Conservation (phyloP, 2,888 invertebrate genomes). For the Trichopria drosophilae region DNA sequence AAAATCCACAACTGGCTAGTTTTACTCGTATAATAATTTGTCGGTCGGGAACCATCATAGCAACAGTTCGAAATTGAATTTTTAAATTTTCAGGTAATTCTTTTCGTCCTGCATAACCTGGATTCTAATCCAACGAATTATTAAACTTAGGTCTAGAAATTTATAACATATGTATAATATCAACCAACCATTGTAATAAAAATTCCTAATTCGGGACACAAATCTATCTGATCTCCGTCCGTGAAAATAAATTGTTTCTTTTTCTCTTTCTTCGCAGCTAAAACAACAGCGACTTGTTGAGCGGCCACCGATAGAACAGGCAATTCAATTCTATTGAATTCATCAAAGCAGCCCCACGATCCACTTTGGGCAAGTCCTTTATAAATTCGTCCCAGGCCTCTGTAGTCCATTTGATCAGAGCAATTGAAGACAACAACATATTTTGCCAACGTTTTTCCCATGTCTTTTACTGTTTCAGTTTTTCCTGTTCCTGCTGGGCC, state of each 20-base stretch:
- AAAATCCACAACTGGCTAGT: slow-evolving; percentile 91
- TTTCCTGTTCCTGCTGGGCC: slow-evolving; percentile 98
- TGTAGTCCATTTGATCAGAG: slow-evolving; percentile 98
- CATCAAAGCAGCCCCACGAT: slow-evolving; percentile 97
- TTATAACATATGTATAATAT: neutral
- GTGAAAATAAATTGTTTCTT: slow-evolving; percentile 89
- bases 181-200: slow-evolving; percentile 89
- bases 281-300: slow-evolving; percentile 92
- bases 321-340: slow-evolving; percentile 93
- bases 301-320: slow-evolving; percentile 95
- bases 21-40: slow-evolving; percentile 97
- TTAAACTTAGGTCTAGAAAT: no score
- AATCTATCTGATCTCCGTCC: slow-evolving; percentile 88
- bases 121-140: slow-evolving; percentile 76
- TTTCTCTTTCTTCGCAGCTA: slow-evolving; percentile 91
- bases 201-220: slow-evolving; percentile 95
- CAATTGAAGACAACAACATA: slow-evolving; percentile 97
- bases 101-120: slow-evolving; percentile 94
- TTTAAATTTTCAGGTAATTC: slow-evolving; percentile 96
- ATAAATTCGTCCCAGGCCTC: slow-evolving; percentile 92
- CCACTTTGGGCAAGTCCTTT: slow-evolving; percentile 95
- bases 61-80: slow-evolving; percentile 95
- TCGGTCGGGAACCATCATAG: slow-evolving; percentile 98
- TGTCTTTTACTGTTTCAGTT: slow-evolving; percentile 97
- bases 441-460: slow-evolving; percentile 96